Evolutionary conservation across 2,113 vertebrate genomes (phyloP).

Genomic region (Grantiella picta): DNA sequence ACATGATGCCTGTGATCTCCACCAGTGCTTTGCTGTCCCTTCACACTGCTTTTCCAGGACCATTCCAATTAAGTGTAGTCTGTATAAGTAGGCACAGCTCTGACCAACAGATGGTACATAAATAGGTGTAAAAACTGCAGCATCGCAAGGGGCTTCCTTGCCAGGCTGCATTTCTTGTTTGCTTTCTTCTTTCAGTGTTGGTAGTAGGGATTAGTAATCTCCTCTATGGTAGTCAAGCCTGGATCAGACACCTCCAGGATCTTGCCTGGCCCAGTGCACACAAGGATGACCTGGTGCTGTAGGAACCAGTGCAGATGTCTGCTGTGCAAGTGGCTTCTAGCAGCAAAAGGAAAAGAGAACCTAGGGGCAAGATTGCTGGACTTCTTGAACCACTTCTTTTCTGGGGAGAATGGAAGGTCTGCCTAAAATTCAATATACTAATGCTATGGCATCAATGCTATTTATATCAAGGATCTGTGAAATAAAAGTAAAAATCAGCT

Average conservation of each 20-base stretch:
- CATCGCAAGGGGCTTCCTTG: not conserved
- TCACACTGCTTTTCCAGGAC: not conserved
- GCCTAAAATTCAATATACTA: not conserved
- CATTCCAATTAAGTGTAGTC: not conserved
- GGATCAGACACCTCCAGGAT: not conserved
- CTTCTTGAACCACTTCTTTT: not conserved
- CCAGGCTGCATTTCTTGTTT: not conserved
- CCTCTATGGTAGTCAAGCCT: fast-evolving
- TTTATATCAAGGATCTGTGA: not conserved
- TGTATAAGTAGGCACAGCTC: not conserved
- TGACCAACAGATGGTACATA: not conserved
- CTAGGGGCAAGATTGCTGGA: not conserved
- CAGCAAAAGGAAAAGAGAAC: not conserved
- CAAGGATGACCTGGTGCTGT: not conserved
- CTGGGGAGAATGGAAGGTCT: not conserved
- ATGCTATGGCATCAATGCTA: not conserved
- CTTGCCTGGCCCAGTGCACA: not conserved
- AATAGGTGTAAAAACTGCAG: not conserved
- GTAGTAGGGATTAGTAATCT: not conserved
- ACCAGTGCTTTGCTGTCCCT: not conserved
- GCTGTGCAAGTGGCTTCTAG: not conserved
- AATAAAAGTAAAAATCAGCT: not conserved
- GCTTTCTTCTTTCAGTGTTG: not conserved
- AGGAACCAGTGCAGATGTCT: not conserved
- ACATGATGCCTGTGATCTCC: not conserved